These are phyloP conservation scores for Paramormyrops hopkinsi DNA, from an alignment of 2,797 vertebrate species.

Conservation along the genomic window DNA sequence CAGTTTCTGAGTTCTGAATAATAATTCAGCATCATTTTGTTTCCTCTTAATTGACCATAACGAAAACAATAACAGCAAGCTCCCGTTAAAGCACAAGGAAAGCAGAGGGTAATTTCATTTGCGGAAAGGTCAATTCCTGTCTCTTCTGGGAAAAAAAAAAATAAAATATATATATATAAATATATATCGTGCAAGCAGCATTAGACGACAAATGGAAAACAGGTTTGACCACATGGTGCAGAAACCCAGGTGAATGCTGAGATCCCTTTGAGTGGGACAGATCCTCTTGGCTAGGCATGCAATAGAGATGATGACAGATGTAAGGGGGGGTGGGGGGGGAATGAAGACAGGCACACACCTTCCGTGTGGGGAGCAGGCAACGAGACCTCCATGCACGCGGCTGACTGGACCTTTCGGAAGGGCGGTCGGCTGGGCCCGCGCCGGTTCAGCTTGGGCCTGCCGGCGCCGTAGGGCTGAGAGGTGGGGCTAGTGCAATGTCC, in stretches of 20 bases:
- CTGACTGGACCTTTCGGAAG: slow-evolving; percentile 97
- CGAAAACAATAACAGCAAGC: background rate
- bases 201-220: background rate
- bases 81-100: background rate
- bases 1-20: background rate
- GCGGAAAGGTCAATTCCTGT: background rate
- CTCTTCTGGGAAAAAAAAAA: background rate
- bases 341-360: slow-evolving; percentile 76
- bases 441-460: slow-evolving; percentile 85
- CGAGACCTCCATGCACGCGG: slow-evolving; percentile 99
- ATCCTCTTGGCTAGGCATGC: background rate
- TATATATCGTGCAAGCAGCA: background rate
- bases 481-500: slow-evolving; percentile 97
- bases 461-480: slow-evolving; percentile 81
- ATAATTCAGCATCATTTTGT: background rate
- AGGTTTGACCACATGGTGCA: background rate
- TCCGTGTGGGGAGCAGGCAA: slow-evolving; percentile 89
- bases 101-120: background rate
- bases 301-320: background rate
- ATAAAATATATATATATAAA: background rate
- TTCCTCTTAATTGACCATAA: background rate
- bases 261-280: background rate
- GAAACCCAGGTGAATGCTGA: background rate
- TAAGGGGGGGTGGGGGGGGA: background rate
- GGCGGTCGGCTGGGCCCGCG: slow-evolving; percentile 88